Conservation (phyloP, 2,888 invertebrate genomes). For the Stegophylla sp. region DNA sequence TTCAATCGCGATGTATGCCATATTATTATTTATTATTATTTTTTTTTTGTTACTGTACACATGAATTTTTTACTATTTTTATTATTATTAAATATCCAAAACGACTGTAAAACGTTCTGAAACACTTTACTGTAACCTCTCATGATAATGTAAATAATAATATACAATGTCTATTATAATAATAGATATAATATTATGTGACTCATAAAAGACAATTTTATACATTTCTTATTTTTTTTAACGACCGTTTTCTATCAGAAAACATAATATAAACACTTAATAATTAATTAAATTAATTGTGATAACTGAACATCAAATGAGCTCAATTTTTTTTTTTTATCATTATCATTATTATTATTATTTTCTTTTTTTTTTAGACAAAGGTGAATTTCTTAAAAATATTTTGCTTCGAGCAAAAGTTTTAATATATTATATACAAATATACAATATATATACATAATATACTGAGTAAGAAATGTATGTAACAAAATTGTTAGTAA, state of each 20-base stretch:
- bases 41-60: not conserved
- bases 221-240: constrained; percentile 42
- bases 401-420: constrained; percentile 20
- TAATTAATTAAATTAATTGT: constrained; percentile 33
- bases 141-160: constrained; percentile 24
- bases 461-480: not conserved
- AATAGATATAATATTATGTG: constrained; percentile 26
- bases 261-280: constrained; percentile 31
- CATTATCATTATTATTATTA: not conserved
- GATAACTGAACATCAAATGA: constrained; percentile 55
- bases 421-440: constrained; percentile 1
- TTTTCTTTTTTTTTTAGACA: constrained; percentile 18
- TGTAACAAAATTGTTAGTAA: too few relatives aligned
- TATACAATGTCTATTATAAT: constrained; percentile 17
- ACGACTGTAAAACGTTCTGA: constrained; percentile 43
- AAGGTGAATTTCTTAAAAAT: constrained; percentile 32
- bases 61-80: not conserved
- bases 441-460: constrained; percentile 4
- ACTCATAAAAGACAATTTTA: constrained; percentile 55
- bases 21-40: too few relatives aligned
- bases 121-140: not conserved
- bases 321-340: constrained; percentile 46
- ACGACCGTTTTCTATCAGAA: constrained; percentile 16
- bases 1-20: not conserved
- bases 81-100: constrained; percentile 27